phyloP scores from a whole-genome alignment of 2,797 vertebrate genomes.

The Rhabdomys pumilio region DNA sequence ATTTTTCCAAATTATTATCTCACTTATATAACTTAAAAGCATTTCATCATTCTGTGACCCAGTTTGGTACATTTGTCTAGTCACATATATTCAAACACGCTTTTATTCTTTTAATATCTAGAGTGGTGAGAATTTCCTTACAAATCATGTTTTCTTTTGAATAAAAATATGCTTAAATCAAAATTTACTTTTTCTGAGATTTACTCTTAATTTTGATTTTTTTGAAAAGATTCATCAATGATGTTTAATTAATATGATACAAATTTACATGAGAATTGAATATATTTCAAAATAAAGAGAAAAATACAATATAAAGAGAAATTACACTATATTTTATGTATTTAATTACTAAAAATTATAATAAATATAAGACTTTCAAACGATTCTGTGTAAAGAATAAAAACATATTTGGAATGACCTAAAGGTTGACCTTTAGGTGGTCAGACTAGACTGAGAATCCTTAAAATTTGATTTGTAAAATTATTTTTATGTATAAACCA shows the following conservation, averaged over 20 bases:
- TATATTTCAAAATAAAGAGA: background rate
- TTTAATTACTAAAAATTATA: background rate
- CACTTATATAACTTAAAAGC: background rate
- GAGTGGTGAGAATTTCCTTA: background rate
- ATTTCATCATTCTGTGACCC: background rate
- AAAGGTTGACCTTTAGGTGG: background rate
- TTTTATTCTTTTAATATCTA: slow-evolving; percentile 14
- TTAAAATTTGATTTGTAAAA: slow-evolving; percentile 16
- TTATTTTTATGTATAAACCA: background rate
- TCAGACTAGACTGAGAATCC: background rate
- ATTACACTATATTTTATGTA: background rate
- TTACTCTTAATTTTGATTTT: slow-evolving; percentile 15
- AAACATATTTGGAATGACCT: background rate
- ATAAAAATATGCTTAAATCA: background rate
- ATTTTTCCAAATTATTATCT: slow-evolving; percentile 60
- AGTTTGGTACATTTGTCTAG: background rate
- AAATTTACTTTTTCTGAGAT: background rate
- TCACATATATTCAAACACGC: background rate
- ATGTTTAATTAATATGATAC: background rate
- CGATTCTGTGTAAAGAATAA: background rate
- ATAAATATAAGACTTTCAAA: background rate
- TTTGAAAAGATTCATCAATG: slow-evolving; percentile 40
- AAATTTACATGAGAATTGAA: background rate
- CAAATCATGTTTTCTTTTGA: slow-evolving; percentile 12
- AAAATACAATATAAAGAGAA: slow-evolving; percentile 42